Evolutionary conservation across 2,888 invertebrate genomes (phyloP), one percentile per base, ranked within the genome.

Genomic region (Parochlus steinenii): DNA sequence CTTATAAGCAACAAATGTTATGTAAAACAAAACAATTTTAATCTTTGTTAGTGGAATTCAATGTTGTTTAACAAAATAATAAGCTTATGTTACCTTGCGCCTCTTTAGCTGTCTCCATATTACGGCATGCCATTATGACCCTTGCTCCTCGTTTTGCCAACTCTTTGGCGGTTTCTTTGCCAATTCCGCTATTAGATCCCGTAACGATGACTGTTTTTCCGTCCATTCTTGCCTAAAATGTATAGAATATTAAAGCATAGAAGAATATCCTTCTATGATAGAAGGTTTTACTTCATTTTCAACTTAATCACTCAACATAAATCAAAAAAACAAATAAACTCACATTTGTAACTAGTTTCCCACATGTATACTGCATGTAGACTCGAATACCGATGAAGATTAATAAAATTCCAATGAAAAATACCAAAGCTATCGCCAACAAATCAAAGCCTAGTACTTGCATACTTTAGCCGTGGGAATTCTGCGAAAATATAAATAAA

Each of bases 151-250:
- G 64, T 42, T 69, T 71, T 0, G 81, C 81, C 39, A 83, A 51
- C 45, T 80, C 76, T 43, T 63, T 64, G 0, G 79, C 75, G 0
- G 85, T 81, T 54, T 83, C 80, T 52, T 74, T 75, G 16, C 86
- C 87, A 45, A 83, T 83, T 1, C 87, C 89, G 45, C 80, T 73
- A 44, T 81, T 89, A 43, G 85, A 83, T 2, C 90, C 90, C 10
- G 90, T 90, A 12, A 92, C 70, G 7, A 90, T 69, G 7, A 85
- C 81, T 0, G 82, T 83, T 62, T 89, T 87, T 6, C 85, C 86
- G 39, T 78, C 69, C 78, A 90, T 81, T 50, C 66, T 77, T 29
- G 58, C 65, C 40, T 62, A 41, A 5, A 50, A 48, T 12, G 17
- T 5, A 27, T 19, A 2, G 11, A 25, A 25, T 6, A n/a, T n/a